Conservation (phyloP, 92 coral and sea anemone species). For the Epizoanthus stellaris region DNA sequence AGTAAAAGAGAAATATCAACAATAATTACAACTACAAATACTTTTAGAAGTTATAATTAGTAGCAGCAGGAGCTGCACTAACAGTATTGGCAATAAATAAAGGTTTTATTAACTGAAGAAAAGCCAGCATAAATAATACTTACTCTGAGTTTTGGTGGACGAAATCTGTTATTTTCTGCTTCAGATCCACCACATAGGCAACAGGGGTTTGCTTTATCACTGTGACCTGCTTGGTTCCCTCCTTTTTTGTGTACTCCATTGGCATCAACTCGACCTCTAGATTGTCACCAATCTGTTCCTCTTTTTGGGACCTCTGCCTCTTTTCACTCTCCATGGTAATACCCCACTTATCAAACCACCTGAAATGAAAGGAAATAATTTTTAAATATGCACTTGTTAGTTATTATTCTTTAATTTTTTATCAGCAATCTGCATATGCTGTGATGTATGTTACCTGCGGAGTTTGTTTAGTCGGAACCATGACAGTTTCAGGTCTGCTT, state of each 20-base stretch:
- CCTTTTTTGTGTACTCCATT: not conserved
- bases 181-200: not conserved
- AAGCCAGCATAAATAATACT: not conserved
- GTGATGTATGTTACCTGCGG: not conserved
- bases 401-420: not conserved
- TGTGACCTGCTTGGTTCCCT: not conserved
- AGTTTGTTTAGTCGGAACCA: constrained; percentile 15
- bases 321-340: not conserved
- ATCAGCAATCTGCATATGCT: not conserved
- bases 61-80: no score
- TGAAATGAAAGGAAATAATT: not conserved
- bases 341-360: constrained; percentile 1
- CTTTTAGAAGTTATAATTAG: not conserved
- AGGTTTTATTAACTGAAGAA: no score
- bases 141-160: constrained; percentile 1
- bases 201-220: constrained; percentile 6
- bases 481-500: not conserved
- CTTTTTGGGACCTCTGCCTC: not conserved
- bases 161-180: not conserved
- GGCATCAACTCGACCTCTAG: not conserved
- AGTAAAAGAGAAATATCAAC: not conserved
- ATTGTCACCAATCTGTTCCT: constrained; percentile 2
- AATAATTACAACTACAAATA: not conserved
- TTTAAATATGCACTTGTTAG: not conserved
- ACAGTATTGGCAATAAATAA: no score